phyloP scores from a whole-genome alignment of 2,113 vertebrate genomes.

The Eidolon helvum region DNA sequence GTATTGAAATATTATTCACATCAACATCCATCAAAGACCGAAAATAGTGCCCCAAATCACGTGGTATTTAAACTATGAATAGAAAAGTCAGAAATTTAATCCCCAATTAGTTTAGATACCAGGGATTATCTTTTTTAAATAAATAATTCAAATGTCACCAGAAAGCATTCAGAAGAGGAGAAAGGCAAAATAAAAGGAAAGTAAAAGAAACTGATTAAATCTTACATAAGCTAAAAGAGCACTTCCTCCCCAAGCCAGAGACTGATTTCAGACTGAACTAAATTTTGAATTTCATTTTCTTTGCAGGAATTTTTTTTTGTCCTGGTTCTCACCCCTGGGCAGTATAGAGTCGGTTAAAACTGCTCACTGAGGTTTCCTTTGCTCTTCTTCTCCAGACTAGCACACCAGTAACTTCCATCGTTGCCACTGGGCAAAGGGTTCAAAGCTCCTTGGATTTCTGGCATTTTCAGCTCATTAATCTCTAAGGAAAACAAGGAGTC shows the following conservation, averaged over 20 bases:
- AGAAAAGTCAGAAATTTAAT: neutral
- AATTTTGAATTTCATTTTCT: neutral
- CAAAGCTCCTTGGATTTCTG: neutral
- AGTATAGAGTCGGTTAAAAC: neutral
- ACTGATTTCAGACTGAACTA: neutral
- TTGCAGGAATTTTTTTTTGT: neutral
- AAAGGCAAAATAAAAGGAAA: neutral
- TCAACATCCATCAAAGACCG: neutral
- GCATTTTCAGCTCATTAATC: neutral
- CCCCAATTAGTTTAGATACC: neutral
- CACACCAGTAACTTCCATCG: neutral
- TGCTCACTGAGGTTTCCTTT: neutral
- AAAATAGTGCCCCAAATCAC: neutral
- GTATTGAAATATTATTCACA: neutral
- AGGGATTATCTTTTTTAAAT: neutral
- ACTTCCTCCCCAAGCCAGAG: neutral
- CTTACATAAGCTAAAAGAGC: neutral
- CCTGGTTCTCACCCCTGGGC: neutral
- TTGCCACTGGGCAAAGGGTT: neutral
- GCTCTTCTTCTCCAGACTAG: neutral
- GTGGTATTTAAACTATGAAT: neutral
- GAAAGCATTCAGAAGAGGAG: neutral
- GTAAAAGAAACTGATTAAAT: neutral
- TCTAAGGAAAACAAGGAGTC: neutral
- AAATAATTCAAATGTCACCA: slow-evolving; percentile 34